Evolutionary conservation across 2,797 vertebrate genomes (phyloP).

Genomic region (Oophaga sylvatica): DNA sequence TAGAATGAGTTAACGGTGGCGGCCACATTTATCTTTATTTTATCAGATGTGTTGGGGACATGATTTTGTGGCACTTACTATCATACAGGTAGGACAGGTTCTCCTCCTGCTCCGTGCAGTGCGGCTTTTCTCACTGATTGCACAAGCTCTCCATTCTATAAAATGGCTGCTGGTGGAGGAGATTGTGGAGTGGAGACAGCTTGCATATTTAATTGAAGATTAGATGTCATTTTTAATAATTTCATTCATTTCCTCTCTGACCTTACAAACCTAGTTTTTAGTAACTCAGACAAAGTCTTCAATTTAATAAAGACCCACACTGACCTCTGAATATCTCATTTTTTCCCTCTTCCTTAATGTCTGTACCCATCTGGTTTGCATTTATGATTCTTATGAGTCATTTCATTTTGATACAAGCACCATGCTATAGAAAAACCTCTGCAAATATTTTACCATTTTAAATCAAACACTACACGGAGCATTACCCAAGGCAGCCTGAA

Average conservation of each 20-base stretch:
- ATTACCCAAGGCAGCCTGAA: slow-evolving; percentile 68
- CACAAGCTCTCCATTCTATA: no score
- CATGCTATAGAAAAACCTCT: slow-evolving; percentile 75
- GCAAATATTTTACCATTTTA: slow-evolving; percentile 79
- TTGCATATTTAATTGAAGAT: slow-evolving; percentile 12
- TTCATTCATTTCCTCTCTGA: slow-evolving; percentile 70
- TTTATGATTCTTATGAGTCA: slow-evolving; percentile 83
- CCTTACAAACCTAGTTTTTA: slow-evolving; percentile 70
- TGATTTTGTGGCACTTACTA: no score
- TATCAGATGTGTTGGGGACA: no score
- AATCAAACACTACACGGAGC: slow-evolving; percentile 72
- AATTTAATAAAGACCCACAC: slow-evolving; percentile 76
- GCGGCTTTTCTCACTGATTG: no score
- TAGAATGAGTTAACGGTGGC: no score
- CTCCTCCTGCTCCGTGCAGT: no score
- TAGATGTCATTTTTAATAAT: slow-evolving; percentile 65
- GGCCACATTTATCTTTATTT: no score
- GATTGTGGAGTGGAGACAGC: not conserved
- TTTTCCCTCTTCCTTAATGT: slow-evolving; percentile 72
- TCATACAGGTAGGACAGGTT: no score
- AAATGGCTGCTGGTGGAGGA: not conserved
- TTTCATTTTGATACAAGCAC: slow-evolving; percentile 81
- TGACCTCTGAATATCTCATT: slow-evolving; percentile 78
- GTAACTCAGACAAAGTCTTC: slow-evolving; percentile 75
- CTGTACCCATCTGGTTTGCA: slow-evolving; percentile 84